These are phyloP conservation scores for Halesus radiatus DNA, from an alignment of 1,140 invertebrate species.

Conservation along the genomic window DNA sequence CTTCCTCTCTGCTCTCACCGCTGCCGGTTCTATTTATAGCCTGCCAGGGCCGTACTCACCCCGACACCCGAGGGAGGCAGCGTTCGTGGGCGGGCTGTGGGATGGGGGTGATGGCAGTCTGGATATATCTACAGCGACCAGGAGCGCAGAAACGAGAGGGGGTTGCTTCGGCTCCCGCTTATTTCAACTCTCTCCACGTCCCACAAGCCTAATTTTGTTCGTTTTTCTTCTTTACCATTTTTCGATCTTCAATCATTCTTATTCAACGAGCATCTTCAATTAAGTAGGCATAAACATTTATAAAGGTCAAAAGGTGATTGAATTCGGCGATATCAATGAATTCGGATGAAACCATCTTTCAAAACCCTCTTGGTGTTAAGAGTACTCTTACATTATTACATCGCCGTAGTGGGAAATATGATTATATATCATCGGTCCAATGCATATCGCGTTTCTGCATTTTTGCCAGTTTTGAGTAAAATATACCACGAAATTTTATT, in stretches of 20 bases:
- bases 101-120: neutral
- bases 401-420: no score
- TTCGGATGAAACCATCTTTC: no score
- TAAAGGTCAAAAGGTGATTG: constrained; percentile 5
- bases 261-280: constrained; percentile 1
- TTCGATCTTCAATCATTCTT: neutral
- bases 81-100: neutral
- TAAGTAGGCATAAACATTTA: constrained; percentile 19
- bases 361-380: no score
- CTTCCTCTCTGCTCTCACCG: constrained; percentile 6
- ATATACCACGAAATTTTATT: no score
- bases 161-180: neutral
- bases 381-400: no score
- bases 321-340: no score
- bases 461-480: no score
- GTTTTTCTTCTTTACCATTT: neutral
- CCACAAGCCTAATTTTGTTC: neutral
- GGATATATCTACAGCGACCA: neutral
- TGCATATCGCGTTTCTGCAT: no score
- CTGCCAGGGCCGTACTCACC: constrained; percentile 42
- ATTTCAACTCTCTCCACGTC: constrained; percentile 2
- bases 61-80: constrained; percentile 3
- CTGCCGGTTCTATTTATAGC: constrained; percentile 50
- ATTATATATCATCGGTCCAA: no score
- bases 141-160: neutral